phyloP scores from a whole-genome alignment of 64 coral and sea anemone genomes.

The Montipora foliosa region DNA sequence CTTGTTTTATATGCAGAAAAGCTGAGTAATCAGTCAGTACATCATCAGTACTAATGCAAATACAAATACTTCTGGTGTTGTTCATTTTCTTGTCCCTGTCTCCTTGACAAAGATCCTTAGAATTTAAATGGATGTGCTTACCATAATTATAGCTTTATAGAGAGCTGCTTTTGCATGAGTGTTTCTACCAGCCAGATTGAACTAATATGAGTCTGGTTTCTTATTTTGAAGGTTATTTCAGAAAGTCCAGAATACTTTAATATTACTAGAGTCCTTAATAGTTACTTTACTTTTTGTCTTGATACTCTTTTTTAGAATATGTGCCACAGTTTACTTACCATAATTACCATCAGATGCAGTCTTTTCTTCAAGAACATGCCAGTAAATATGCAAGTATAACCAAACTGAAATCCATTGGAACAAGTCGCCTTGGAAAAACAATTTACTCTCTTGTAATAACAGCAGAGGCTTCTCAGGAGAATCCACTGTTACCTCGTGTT shows the following conservation, averaged over 20 bases:
- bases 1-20: too few relatives aligned
- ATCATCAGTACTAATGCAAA: too few relatives aligned
- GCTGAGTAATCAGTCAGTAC: too few relatives aligned
- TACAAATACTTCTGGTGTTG: too few relatives aligned
- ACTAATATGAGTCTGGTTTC: neutral
- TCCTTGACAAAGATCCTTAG: too few relatives aligned
- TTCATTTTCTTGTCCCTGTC: too few relatives aligned
- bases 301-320: neutral
- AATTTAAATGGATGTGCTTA: too few relatives aligned
- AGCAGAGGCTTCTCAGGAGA: conserved; percentile 43
- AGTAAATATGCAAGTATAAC: conserved; percentile 65
- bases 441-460: conserved; percentile 75
- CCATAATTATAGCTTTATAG: too few relatives aligned
- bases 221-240: neutral
- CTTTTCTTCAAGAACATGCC: conserved; percentile 61
- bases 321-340: conserved; percentile 67
- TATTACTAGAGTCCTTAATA: neutral
- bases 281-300: neutral
- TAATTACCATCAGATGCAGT: conserved; percentile 57
- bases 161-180: too few relatives aligned
- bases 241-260: too few relatives aligned
- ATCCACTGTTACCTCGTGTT: conserved; percentile 63
- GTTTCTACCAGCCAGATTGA: too few relatives aligned
- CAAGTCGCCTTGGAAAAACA: conserved; percentile 60
- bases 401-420: conserved; percentile 71